Conservation (phyloP, 2,113 vertebrate species). For the Oreotrochilus melanogaster region DNA sequence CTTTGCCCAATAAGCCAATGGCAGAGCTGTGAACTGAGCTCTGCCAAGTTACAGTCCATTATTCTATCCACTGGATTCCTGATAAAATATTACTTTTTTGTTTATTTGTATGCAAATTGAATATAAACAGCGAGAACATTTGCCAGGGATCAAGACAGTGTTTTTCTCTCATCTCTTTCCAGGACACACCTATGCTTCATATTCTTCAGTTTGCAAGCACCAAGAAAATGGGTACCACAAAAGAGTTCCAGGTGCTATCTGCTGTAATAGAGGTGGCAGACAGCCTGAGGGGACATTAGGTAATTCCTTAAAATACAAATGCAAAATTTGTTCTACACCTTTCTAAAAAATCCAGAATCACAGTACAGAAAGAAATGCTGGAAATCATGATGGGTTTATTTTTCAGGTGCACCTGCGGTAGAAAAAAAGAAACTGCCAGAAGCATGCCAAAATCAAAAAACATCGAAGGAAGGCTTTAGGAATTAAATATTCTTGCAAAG, state of each 20-base stretch:
- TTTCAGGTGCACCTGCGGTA: background rate
- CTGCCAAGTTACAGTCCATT: slow-evolving; percentile 57
- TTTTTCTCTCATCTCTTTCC: background rate
- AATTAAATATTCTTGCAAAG: background rate
- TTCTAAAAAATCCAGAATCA: background rate
- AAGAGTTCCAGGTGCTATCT: background rate
- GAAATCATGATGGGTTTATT: background rate
- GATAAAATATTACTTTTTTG: slow-evolving; percentile 38
- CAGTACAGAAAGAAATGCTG: background rate
- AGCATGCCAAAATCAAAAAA: background rate
- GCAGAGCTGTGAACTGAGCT: slow-evolving; percentile 1
- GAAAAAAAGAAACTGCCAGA: slow-evolving; percentile 6
- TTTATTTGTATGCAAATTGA: slow-evolving; percentile 39
- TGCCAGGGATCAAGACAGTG: background rate
- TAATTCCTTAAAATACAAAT: background rate
- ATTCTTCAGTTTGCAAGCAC: background rate
- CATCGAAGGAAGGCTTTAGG: background rate
- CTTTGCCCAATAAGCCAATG: background rate
- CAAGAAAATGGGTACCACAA: background rate
- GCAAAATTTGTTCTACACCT: background rate
- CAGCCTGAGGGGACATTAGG: background rate
- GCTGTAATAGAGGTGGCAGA: background rate
- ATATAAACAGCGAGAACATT: background rate
- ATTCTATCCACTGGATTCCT: slow-evolving; percentile 55
- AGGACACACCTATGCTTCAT: background rate